Evolutionary conservation across 2,888 invertebrate species (phyloP).

Genomic region (Buathra laborator): DNA sequence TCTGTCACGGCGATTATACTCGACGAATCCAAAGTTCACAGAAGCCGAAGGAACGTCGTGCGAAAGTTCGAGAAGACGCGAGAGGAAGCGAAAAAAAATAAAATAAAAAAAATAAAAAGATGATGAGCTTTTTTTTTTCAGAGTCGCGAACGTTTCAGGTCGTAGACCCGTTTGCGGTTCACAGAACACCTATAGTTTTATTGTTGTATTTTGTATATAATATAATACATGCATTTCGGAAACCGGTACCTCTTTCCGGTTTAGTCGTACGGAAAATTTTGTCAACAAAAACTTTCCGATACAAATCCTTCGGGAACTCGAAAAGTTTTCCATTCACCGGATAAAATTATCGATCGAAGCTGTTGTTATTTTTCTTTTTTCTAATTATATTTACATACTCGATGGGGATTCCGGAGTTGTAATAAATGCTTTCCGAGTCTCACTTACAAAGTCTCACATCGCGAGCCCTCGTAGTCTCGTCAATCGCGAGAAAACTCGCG

Average conservation of each 20-base stretch:
- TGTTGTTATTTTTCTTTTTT: neutral
- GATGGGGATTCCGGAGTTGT: neutral
- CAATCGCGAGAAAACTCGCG: neutral
- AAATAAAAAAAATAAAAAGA: neutral
- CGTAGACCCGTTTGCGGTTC: conserved; percentile 1
- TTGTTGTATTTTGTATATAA: neutral
- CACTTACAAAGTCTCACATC: neutral
- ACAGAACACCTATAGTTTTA: neutral
- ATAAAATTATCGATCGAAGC: neutral
- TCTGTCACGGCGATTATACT: neutral
- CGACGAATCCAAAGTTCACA: neutral
- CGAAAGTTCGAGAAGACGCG: neutral
- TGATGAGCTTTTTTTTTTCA: neutral
- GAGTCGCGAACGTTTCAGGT: neutral
- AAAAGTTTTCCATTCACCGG: neutral
- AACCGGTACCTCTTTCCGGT: neutral
- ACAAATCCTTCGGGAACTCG: neutral
- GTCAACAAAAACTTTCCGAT: neutral
- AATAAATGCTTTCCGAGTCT: too few species aligned
- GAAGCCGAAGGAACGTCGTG: neutral
- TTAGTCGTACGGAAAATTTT: neutral
- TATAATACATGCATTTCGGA: neutral
- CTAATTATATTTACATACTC: neutral
- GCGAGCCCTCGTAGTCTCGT: neutral
- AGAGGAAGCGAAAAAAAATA: neutral